These are phyloP conservation scores for Vanessa cardui DNA, from an alignment of 2,888 invertebrate genomes.

Conservation along the genomic window DNA sequence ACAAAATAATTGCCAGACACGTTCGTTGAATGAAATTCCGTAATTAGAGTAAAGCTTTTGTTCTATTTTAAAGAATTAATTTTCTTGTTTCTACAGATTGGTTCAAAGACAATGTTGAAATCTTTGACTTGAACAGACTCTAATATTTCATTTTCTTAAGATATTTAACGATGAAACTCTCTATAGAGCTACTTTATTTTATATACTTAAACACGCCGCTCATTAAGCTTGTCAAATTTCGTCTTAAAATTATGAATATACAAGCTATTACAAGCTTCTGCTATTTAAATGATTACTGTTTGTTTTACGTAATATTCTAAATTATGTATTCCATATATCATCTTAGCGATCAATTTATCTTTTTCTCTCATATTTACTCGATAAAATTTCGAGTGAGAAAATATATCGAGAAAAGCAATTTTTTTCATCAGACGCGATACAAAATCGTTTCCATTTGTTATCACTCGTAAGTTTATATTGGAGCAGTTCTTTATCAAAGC, in stretches of 20 bases:
- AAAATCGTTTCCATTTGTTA: conserved; percentile 29
- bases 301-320: not conserved
- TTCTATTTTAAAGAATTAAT: not conserved
- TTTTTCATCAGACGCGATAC: conserved; percentile 24
- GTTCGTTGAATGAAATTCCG: not conserved
- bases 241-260: not conserved
- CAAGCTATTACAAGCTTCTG: not conserved
- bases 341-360: not conserved
- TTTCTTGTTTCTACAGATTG: not conserved
- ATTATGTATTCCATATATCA: not conserved
- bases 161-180: not conserved
- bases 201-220: not conserved
- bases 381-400: conserved; percentile 4
- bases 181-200: not conserved
- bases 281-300: not conserved
- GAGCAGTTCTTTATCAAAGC: conserved; percentile 35
- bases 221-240: not conserved
- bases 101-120: not conserved
- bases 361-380: conserved; percentile 11
- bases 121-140: not conserved
- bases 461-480: conserved; percentile 37
- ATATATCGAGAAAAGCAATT: conserved; percentile 19
- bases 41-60: conserved; percentile 1
- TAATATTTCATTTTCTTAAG: not conserved
- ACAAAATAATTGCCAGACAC: conserved; percentile 8